Conservation (phyloP, 2,888 invertebrate genomes). For the Thysanoteuthis rhombus region DNA sequence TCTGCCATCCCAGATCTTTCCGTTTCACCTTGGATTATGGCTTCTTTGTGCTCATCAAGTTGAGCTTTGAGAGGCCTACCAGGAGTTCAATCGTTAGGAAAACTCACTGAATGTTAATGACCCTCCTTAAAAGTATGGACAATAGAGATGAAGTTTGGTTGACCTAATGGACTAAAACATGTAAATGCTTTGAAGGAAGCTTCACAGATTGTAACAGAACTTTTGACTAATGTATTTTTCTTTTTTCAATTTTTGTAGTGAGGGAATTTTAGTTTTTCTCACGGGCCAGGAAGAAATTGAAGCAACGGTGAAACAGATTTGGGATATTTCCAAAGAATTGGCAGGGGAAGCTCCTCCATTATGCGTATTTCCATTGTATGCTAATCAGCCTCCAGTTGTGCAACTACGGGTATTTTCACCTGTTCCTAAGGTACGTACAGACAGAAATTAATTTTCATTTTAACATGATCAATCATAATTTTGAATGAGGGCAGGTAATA, state of each 20-base stretch:
- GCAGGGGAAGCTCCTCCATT: conserved; percentile 72
- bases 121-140: no score
- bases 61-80: no score
- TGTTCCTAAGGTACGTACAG: conserved; percentile 61
- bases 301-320: conserved; percentile 66
- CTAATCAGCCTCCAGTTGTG: conserved; percentile 70
- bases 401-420: conserved; percentile 71
- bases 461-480: no score
- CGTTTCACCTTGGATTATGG: no score
- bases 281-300: conserved; percentile 98
- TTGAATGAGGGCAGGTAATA: neutral
- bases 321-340: conserved; percentile 75
- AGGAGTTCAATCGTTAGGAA: no score
- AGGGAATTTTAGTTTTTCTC: conserved; percentile 90
- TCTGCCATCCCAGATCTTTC: no score
- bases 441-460: neutral
- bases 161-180: neutral
- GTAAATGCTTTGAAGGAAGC: neutral
- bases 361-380: conserved; percentile 76
- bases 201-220: neutral
- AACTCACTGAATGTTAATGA: no score
- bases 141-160: neutral
- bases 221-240: neutral
- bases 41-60: no score
- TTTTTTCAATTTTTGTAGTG: conserved; percentile 58